These are phyloP conservation scores for Ooceraea biroi DNA, from an alignment of 1,140 invertebrate species.

Conservation along the genomic window DNA sequence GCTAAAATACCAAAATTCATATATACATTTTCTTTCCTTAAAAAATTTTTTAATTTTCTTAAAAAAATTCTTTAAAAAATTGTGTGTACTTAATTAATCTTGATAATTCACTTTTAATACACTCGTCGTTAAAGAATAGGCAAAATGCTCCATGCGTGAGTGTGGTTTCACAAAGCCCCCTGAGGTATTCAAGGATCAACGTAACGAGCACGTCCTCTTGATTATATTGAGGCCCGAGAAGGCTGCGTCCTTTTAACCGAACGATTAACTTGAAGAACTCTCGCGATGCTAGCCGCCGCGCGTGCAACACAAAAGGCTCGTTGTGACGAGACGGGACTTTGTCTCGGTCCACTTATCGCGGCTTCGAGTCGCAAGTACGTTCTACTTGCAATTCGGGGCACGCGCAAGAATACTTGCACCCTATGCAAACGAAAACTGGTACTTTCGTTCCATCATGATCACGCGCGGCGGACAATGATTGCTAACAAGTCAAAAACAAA, in stretches of 20 bases:
- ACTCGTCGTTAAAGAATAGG: not conserved
- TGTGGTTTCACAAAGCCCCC: too few relatives aligned
- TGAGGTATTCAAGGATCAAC: not conserved
- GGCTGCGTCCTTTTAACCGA: slow-evolving; percentile 10
- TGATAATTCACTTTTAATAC: not conserved
- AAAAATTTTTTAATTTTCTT: too few relatives aligned
- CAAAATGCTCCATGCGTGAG: too few relatives aligned
- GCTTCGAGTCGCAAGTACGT: slow-evolving; percentile 66
- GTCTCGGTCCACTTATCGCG: slow-evolving; percentile 83
- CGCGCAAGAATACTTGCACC: slow-evolving; percentile 35
- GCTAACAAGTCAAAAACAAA: not conserved
- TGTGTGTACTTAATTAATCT: too few relatives aligned
- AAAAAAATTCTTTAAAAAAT: too few relatives aligned
- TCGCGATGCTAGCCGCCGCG: slow-evolving; percentile 33
- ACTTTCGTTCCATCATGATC: slow-evolving; percentile 18
- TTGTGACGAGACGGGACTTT: slow-evolving; percentile 78
- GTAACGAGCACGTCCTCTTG: not conserved
- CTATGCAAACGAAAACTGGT: slow-evolving; percentile 31
- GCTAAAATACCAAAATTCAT: too few relatives aligned
- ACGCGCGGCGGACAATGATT: not conserved
- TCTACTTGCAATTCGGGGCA: slow-evolving; percentile 74
- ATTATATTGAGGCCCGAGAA: not conserved
- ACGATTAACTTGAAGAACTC: slow-evolving; percentile 51
- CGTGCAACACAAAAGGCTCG: slow-evolving; percentile 74
- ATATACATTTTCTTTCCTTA: too few relatives aligned